Conservation (phyloP, 1,140 invertebrate genomes). For the Prorops nasuta region DNA sequence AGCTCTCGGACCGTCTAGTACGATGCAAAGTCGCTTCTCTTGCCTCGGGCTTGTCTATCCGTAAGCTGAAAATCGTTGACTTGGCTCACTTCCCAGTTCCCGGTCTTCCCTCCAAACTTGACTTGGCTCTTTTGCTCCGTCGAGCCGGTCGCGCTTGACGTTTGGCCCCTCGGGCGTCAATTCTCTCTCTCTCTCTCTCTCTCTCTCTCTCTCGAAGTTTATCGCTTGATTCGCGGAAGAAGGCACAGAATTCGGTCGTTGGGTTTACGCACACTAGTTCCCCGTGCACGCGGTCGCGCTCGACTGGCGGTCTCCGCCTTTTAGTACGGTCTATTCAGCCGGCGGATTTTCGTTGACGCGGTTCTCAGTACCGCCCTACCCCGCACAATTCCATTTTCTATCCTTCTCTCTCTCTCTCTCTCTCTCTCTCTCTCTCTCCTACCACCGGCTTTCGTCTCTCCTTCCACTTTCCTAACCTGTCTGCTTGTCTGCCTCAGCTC, state of each 20-base stretch:
- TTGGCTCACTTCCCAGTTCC: background rate
- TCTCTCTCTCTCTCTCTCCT: background rate
- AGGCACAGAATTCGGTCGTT: too few species aligned
- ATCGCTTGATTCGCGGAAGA: too few species aligned
- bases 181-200: background rate
- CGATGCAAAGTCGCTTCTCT: conserved; percentile 8
- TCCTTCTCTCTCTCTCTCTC: background rate
- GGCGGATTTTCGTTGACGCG: conserved; percentile 26
- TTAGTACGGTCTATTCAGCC: conserved; percentile 21
- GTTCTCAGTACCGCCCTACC: conserved; percentile 4
- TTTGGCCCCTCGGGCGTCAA: background rate
- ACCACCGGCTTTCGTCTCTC: conserved; percentile 4
- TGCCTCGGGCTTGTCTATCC: background rate
- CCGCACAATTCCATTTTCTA: background rate
- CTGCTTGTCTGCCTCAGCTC: too few species aligned
- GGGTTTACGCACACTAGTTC: too few species aligned
- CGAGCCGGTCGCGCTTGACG: background rate
- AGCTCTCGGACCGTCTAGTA: conserved; percentile 2
- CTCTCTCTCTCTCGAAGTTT: background rate
- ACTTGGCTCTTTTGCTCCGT: background rate
- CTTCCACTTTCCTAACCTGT: background rate
- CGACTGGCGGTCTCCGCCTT: conserved; percentile 37
- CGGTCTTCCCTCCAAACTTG: too few species aligned
- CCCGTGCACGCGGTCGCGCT: conserved; percentile 39
- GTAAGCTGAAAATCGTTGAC: background rate